Base-by-base conservation (phyloP, 1,140 invertebrate species). In the Drosophila melanogaster region DNA sequence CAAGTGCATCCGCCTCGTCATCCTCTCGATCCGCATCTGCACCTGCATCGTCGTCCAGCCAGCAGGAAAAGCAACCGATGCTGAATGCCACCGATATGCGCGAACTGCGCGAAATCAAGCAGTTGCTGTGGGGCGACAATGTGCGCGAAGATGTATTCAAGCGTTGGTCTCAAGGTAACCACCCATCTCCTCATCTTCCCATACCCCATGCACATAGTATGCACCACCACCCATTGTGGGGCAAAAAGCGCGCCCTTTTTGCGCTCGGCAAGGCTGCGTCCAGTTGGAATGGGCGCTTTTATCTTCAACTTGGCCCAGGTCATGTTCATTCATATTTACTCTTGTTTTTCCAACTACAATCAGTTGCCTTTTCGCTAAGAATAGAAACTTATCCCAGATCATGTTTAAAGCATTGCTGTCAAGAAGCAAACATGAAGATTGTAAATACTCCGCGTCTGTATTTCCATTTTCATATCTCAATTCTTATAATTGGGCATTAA, bases 71-170 rank as follows among this genome's bases (percentile, higher is more conserved):
- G 41, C 72, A 67, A 22, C 47, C 38, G 30, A 44, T 46, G 41
- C 41, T 46, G 26, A 75, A 50, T 53, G 74, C 69, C 37, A 73
- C 56, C 24, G 86, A 90, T 85, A 93, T 92, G 70, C 89, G 91
- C 37, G 95, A 95, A 80, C 92, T 95, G 85, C 91, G 94, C 67
- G 95, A 95, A 74, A 94, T 97, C 44, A 95, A 94, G 81, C 94
- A 94, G 38, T 92, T 98, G 59, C 92, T 98, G 30, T 98, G 97
- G 97, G 97, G 97, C 54, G 93, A 94, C 62, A 93, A 94, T 84
- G 95, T 98, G 38, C 97, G 96, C 90, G 95, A 96, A 75, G 97
- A 98, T 81, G 96, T 98, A 61, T 98, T 98, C 91, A 94, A 94
- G 76, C 94, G 97, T 91, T 98, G 97, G 97, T 96, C 96, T 56